Conservation (phyloP, 2,888 invertebrate genomes). For the Scaptomyza reducta region DNA sequence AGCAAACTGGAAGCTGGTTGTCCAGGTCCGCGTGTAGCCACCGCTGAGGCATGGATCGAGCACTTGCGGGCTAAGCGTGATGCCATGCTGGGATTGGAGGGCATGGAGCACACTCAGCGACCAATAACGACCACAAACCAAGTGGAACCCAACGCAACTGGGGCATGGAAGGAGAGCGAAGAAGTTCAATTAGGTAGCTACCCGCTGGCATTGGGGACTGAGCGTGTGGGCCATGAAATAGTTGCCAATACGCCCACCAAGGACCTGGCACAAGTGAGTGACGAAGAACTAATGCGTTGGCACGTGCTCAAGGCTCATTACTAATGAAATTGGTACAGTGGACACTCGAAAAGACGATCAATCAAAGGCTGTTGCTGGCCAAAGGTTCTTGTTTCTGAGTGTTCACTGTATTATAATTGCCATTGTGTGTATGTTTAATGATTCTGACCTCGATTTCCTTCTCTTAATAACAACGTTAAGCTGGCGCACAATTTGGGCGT, state of each 20-base stretch:
- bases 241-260: constrained; percentile 77
- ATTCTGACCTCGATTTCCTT: constrained; percentile 14
- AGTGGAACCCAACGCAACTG: not conserved
- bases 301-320: constrained; percentile 21
- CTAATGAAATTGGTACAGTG: not conserved
- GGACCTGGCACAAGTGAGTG: constrained; percentile 80
- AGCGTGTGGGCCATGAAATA: constrained; percentile 56
- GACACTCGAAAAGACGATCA: not conserved
- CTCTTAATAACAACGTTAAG: constrained; percentile 50
- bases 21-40: constrained; percentile 83
- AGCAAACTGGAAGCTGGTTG: constrained; percentile 80
- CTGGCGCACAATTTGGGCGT: constrained; percentile 82
- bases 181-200: constrained; percentile 29
- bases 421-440: constrained; percentile 4
- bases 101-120: constrained; percentile 22
- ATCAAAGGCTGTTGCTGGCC: not conserved
- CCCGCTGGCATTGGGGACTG: constrained; percentile 28
- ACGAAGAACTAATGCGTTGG: constrained; percentile 40
- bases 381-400: not conserved
- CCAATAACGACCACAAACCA: constrained; percentile 1
- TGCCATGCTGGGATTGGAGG: constrained; percentile 69
- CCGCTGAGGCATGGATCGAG: constrained; percentile 83
- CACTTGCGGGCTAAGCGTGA: constrained; percentile 79
- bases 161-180: constrained; percentile 18
- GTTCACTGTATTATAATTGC: not conserved